Evolutionary conservation across 2,888 invertebrate genomes (phyloP), one percentile per base, ranked within the genome.

Genomic region (Lamellibrachia satsuma): DNA sequence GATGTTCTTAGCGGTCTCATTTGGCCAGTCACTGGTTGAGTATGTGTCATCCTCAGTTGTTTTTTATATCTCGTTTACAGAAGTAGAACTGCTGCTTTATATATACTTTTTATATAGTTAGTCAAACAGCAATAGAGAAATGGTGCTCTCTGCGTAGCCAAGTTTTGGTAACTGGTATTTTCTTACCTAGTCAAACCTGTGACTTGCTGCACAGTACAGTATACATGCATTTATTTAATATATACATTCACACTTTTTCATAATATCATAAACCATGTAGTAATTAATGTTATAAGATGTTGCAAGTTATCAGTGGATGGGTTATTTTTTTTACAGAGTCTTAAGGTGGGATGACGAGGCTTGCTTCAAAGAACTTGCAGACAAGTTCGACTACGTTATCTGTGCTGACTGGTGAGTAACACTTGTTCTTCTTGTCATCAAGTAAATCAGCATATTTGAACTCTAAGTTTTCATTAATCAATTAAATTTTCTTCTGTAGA

Each of bases 401-500:
- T 75, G 75, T 75, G 75, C 75, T 22, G 75, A 75, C 75, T 75
- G 75, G 75, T 75, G 75, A 75, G 75, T 15, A 75, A 75, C 75
- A 75, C 8, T 57, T 57, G 15, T 22, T n/a, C 75, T 75, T 75
- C 22, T 6, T 4, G 4, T 75, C n/a, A 75, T 75, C 15, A 22
- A 75, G 15, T 22, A 75, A 22, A 55, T 55, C 22, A 75, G 75
- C n/a, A 75, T 22, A 22, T 39, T 39, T 39, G 39, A 39, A 39
- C 39, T 39, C 39, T 75, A 75, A 75, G 22, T 75, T 22, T 22
- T 75, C 75, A 15, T 22, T 75, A 75, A 75, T 75, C 6, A 22
- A 15, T 75, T 60, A 4, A 15, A 11, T 60, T 9, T 60, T 1
- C 60, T 60, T 22, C 15, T 22, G 75, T 75, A 15, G 15, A 6